Evolutionary conservation across 2,888 invertebrate species (phyloP), one percentile per base, ranked within the genome.

Genomic region (Dasysyrphus tricinctus): DNA sequence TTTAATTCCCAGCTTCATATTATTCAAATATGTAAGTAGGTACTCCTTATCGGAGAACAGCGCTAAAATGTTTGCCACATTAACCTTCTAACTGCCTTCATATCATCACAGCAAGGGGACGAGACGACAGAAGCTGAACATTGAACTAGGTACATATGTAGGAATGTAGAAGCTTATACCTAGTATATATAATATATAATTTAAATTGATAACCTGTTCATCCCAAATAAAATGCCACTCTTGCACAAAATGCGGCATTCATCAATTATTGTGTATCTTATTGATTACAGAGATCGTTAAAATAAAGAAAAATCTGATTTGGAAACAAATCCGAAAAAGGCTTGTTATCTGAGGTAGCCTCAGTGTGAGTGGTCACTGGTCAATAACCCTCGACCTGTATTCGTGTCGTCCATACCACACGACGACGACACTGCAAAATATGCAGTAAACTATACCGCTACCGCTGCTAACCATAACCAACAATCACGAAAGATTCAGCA

Each of bases 191-290:
- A 5, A 6, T 51, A 24, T 2, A 9, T 12, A 51, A 14, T 29
- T 29, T 34, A 34, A 76, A 76, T 59, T 76, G 85, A 85, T 84
- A 84, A 85, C 85, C 80, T 85, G 85, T 85, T 85, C 85, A 77
- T 77, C 73, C 77, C 63, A 77, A 85, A 39, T 54, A 44, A 67
- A 80, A 49, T 76, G 73, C 69, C 37, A 24, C 54, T 70, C 56
- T 73, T 49, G 59, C 67, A 80, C 29, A 65, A 75, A 24, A 65
- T 59, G 12, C 34, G 59, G 63, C 51, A 61, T n/a, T 29, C 37
- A 32, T 19, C 42, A 70, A 61, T 63, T 24, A 39, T 39, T 5
- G 11, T 65, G 47, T 24, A 51, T 51, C 37, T 51, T 67, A 51
- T 51, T 67, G 34, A 49, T 67, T 37, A 51, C 19, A 12, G 37